Base-by-base conservation (phyloP, 1,140 invertebrate genomes). In the Anadara kagoshimensis region DNA sequence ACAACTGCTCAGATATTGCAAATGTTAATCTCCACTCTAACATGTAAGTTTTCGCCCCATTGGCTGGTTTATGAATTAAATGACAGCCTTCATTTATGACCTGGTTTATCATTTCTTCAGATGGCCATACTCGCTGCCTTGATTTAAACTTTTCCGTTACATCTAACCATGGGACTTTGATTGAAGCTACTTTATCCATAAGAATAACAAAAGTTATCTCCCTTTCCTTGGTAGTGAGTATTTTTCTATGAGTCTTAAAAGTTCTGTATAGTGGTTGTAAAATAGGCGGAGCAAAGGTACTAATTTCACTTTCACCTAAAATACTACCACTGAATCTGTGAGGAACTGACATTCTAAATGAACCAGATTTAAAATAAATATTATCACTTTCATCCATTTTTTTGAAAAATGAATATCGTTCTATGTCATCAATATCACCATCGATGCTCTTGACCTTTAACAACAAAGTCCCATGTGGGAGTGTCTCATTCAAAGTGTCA, bases 21-120 rank as follows among this genome's bases (percentile, higher is more conserved):
- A 69, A 69, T 26, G 67, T 69, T 7, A 51, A 36, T 44, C 62
- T 61, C 67, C 67, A 69, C 56, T 69, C 29, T 36, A 36, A 36
- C 29, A 36, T 36, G 29, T 36, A 36, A 3, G 29, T 36, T 36
- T 36, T 36, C 2, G 29, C 29, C 7, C 7, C 29, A 36, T 36
- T 36, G 2, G 29, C 29, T 36, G 67, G 45, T 43, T 54, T 61
- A 43, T 69, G 58, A 8, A 53, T 61, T 24, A 69, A 26, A 18
- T 47, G 26, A 43, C 67, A 69, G 8, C 67, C 67, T 18, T 54
- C 58, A 51, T 22, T 43, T n/a, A 69, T n/a, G 12, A 69, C 29
- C 5, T 44, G 20, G 0, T 69, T 36, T 18, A 69, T 24, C 5
- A 62, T 26, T 1, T 2, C 8, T 20, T 11, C 43, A 12, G 49